Evolutionary conservation across 2,888 invertebrate genomes (phyloP).

Genomic region (Callyntrura guangdongensis): DNA sequence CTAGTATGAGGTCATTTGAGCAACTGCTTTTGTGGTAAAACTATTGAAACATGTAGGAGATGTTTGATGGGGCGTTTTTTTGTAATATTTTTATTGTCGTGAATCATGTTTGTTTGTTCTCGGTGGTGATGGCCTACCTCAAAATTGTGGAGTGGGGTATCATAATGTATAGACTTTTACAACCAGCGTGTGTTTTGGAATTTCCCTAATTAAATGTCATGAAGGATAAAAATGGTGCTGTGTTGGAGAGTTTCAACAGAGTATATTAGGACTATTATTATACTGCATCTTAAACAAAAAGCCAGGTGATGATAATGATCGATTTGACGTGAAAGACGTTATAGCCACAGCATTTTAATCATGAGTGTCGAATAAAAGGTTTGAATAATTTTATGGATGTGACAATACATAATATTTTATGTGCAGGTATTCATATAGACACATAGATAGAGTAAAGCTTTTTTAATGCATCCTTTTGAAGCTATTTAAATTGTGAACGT

Average conservation of each 20-base stretch:
- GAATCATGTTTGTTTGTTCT: slow-evolving; percentile 19
- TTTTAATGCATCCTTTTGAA: too few relatives aligned
- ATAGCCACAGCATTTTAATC: slow-evolving; percentile 31
- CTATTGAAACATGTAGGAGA: background rate
- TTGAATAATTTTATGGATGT: slow-evolving; percentile 32
- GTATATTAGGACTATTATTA: too few relatives aligned
- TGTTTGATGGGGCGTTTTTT: too few relatives aligned
- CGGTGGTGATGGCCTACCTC: slow-evolving; percentile 58
- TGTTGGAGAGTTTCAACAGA: too few relatives aligned
- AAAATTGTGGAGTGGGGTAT: slow-evolving; percentile 47
- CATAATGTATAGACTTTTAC: background rate
- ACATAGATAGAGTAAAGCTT: too few relatives aligned
- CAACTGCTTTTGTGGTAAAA: background rate
- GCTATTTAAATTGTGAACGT: too few relatives aligned
- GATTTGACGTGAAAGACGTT: slow-evolving; percentile 57
- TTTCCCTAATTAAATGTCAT: slow-evolving; percentile 62
- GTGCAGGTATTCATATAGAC: too few relatives aligned
- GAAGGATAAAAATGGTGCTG: slow-evolving; percentile 40
- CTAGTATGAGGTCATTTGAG: slow-evolving; percentile 57
- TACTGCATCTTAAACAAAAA: too few relatives aligned
- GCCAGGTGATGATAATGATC: slow-evolving; percentile 44
- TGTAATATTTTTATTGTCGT: background rate
- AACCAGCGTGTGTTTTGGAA: background rate
- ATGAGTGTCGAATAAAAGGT: slow-evolving; percentile 38
- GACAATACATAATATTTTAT: too few relatives aligned